A percentile compares a stretch with the other conserved stretches of the same genome.
These are phyloP conservation scores for Elegia similella DNA, from an alignment of 2,888 invertebrate species.

Conservation along the genomic window DNA sequence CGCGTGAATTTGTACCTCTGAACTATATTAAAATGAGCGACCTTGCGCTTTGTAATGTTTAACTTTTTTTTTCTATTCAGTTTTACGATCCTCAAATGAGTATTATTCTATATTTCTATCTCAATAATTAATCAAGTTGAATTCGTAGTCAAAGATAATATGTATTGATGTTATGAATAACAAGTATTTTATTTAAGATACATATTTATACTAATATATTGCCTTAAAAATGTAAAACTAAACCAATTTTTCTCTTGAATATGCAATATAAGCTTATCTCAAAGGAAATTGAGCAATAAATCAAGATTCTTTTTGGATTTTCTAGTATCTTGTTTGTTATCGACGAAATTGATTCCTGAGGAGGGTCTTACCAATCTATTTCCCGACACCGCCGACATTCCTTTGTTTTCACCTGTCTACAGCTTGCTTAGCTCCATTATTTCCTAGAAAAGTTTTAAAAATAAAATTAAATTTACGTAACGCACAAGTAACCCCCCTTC, in stretches of 20 bases:
- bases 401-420: conserved; percentile 8
- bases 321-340: conserved; percentile 2
- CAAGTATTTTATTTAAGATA: not conserved
- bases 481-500: not conserved
- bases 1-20: too few relatives aligned
- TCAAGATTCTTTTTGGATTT: conserved; percentile 1
- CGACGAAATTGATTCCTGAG: conserved; percentile 6
- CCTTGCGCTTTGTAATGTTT: too few relatives aligned
- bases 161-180: too few relatives aligned
- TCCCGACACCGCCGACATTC: not conserved
- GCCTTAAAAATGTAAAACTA: too few relatives aligned
- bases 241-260: not conserved
- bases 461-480: not conserved
- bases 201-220: too few relatives aligned
- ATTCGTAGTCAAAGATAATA: too few relatives aligned
- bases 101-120: too few relatives aligned
- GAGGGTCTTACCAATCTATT: conserved; percentile 12
- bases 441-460: not conserved
- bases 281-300: conserved; percentile 3
- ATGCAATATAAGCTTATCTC: not conserved
- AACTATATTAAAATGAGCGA: too few relatives aligned
- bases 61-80: too few relatives aligned
- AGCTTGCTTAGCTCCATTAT: not conserved
- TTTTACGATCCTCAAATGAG: too few relatives aligned
- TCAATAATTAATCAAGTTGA: too few relatives aligned